A percentile compares a stretch with the other conserved stretches of the same genome.
These are phyloP conservation scores for Pseudolaguvia tuberculata DNA, from an alignment of 2,113 vertebrate species.

Conservation along the genomic window DNA sequence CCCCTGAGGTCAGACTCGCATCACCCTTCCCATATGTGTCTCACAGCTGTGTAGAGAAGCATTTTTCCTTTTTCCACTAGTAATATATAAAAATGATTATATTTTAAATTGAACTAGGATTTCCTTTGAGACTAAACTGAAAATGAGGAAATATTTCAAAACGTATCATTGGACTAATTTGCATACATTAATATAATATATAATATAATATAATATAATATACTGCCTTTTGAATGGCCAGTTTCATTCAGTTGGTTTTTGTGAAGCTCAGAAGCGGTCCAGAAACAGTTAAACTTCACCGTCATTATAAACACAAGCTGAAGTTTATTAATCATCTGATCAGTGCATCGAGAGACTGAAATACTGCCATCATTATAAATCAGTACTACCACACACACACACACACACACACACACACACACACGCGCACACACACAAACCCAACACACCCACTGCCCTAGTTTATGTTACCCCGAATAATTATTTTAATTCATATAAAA, in stretches of 20 bases:
- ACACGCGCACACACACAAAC: neutral
- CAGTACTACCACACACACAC: neutral
- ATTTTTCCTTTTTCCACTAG: neutral
- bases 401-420: neutral
- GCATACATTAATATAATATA: neutral
- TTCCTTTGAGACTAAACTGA: neutral
- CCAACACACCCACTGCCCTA: constrained; percentile 11
- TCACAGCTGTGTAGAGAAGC: neutral
- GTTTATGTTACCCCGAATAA: constrained; percentile 14
- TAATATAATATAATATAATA: neutral
- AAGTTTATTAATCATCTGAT: constrained; percentile 3
- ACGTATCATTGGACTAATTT: neutral
- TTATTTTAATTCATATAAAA: neutral
- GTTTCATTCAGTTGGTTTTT: neutral
- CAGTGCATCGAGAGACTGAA: neutral
- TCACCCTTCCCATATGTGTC: constrained; percentile 16
- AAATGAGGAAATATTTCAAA: neutral
- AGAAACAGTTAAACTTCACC: neutral
- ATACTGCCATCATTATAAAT: neutral
- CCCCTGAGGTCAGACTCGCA: neutral
- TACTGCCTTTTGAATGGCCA: neutral
- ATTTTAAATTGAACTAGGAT: neutral
- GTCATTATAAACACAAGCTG: neutral
- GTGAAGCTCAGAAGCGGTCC: neutral
- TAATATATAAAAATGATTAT: neutral